Base-by-base conservation (phyloP, 2,113 vertebrate genomes). In the Gallinago undulata region DNA sequence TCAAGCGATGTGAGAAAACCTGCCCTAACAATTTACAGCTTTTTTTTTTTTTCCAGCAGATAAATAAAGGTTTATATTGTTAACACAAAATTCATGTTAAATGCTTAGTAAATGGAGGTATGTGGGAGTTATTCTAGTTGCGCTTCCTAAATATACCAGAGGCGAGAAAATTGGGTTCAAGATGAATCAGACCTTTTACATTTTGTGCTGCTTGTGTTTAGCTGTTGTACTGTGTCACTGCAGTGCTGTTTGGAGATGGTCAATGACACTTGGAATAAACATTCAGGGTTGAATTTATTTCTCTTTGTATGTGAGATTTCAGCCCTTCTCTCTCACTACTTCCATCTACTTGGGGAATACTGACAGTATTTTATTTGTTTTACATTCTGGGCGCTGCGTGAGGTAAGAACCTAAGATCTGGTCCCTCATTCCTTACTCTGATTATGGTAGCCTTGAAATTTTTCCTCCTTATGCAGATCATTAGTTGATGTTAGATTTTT, bases 141-240 rank as follows among this genome's bases (percentile, higher is more conserved):
- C 57, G 2, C 39, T 64, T 87, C 56, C 56, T 43, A 56, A 77
- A 19, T 39, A n/a, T 89, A 66, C 28, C 22, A 72, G 64, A 81
- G 59, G 68, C 0, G 4, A 57, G 59, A 43, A 78, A 74, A 89
- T 13, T 27, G 24, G 19, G 31, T 30, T 56, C 13, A 22, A 22
- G 83, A 79, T 96, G 87, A 96, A 92, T 94, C 93, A 95, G 87
- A 67, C 56, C 21, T 82, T 67, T 35, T 45, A 3, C 2, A 43
- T 68, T 64, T 21, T 28, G 17, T 69, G 84, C 21, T 57, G 2
- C 19, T 55, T 59, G 24, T 7, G 0, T 39, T 19, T 2, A 5
- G 47, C n/a, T 17, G 30, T 69, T 57, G 27, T 7, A 1, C 35
- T 14, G 67, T 78, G 68, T 31, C 66, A 33, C 66, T 37, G 78